phyloP scores from a whole-genome alignment of 2,113 vertebrate genomes.

The Phalacrocorax brasilianus region DNA sequence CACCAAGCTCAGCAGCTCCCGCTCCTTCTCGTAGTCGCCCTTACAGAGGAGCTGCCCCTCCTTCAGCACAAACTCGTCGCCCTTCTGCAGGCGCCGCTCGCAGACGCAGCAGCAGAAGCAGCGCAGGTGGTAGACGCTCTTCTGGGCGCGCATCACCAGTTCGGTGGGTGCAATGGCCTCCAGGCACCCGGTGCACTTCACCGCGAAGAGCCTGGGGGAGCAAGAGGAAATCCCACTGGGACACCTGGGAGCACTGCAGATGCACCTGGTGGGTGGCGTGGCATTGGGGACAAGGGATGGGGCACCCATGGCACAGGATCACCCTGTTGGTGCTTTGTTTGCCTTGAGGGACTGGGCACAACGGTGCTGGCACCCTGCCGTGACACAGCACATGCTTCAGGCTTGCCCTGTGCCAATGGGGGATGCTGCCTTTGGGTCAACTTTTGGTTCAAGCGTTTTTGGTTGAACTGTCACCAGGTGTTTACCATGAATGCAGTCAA shows the following conservation, averaged over 20 bases:
- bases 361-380: accelerated
- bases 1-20: constrained; percentile 80
- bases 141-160: constrained; percentile 91
- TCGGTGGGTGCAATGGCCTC: constrained; percentile 87
- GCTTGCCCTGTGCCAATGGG: not conserved
- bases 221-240: not conserved
- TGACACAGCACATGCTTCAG: accelerated
- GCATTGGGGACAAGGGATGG: accelerated
- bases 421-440: not conserved
- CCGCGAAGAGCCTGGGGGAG: constrained; percentile 85
- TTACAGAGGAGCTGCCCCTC: constrained; percentile 93
- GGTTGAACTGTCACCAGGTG: not conserved
- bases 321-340: accelerated
- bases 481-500: not conserved
- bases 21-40: constrained; percentile 87
- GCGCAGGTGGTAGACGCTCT: constrained; percentile 91
- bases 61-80: constrained; percentile 91
- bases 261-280: accelerated
- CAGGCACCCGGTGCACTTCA: constrained; percentile 86
- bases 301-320: accelerated
- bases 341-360: accelerated
- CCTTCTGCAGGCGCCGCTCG: constrained; percentile 89
- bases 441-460: not conserved
- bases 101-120: constrained; percentile 97
- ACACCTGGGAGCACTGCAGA: accelerated